Conservation (phyloP, 2,888 invertebrate species). For the Microplitis manilae region DNA sequence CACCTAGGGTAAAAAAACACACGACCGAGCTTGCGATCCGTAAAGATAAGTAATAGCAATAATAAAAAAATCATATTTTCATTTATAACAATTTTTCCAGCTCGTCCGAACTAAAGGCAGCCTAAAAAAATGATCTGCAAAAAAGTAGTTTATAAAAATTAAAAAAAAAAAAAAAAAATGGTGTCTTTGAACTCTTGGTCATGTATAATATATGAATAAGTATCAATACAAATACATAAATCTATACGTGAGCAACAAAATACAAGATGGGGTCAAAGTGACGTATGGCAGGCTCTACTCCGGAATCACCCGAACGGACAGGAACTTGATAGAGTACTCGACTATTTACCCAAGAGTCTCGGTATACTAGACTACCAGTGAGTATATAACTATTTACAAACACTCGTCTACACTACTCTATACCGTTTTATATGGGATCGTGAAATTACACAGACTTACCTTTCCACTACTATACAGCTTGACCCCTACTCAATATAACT, state of each 20-base stretch:
- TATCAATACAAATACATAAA: constrained; percentile 28
- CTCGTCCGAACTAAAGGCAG: too few species aligned
- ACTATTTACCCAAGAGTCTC: constrained; percentile 53
- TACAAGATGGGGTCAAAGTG: constrained; percentile 64
- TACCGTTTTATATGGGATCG: neutral
- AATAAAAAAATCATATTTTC: constrained; percentile 19
- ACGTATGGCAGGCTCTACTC: constrained; percentile 66
- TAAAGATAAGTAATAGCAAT: constrained; percentile 1
- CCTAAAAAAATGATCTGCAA: neutral
- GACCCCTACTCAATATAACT: constrained; percentile 64
- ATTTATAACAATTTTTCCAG: neutral
- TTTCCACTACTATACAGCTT: constrained; percentile 47
- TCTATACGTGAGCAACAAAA: constrained; percentile 26
- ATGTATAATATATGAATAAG: neutral
- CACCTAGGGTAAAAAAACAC: constrained; percentile 41
- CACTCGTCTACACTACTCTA: constrained; percentile 3
- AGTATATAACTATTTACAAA: neutral
- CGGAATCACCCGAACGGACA: constrained; percentile 64
- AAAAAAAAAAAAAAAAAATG: neutral
- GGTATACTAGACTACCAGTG: constrained; percentile 5
- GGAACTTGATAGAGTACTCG: constrained; percentile 66
- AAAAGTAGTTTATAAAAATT: neutral
- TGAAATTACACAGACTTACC: constrained; percentile 9
- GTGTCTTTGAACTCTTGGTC: neutral
- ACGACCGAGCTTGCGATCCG: constrained; percentile 13